These are phyloP conservation scores for Vicugna pacos DNA, from an alignment of 2,113 vertebrate species.

Conservation along the genomic window DNA sequence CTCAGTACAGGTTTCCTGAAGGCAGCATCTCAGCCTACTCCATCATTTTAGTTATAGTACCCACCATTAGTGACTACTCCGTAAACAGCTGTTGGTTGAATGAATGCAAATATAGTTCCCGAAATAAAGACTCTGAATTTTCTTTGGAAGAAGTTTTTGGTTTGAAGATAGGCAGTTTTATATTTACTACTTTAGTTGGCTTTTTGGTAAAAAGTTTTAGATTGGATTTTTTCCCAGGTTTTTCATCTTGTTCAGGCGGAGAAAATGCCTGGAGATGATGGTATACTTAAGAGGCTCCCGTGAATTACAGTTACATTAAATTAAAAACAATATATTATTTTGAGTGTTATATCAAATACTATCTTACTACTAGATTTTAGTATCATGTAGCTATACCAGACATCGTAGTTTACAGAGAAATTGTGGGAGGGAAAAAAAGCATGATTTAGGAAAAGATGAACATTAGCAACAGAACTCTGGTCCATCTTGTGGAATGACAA, in stretches of 20 bases:
- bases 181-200: conserved; percentile 43
- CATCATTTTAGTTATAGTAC: neutral
- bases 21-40: neutral
- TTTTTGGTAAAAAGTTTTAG: conserved; percentile 32
- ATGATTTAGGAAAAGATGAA: conserved; percentile 9
- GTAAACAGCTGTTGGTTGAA: neutral
- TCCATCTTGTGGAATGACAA: neutral
- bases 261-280: conserved; percentile 14
- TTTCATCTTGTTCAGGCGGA: conserved; percentile 39
- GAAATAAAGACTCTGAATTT: conserved; percentile 16
- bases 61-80: neutral
- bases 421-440: neutral
- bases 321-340: conserved; percentile 44
- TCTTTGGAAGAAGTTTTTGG: neutral
- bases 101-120: neutral
- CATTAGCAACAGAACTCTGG: neutral
- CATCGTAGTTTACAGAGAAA: conserved; percentile 16
- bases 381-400: neutral
- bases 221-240: neutral
- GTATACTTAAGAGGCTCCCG: conserved; percentile 7
- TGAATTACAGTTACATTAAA: neutral
- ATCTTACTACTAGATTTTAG: conserved; percentile 3
- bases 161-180: neutral
- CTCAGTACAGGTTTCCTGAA: neutral
- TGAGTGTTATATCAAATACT: neutral